Base-by-base conservation (phyloP, 2,797 vertebrate species). In the Poeciliopsis paucimaculata region DNA sequence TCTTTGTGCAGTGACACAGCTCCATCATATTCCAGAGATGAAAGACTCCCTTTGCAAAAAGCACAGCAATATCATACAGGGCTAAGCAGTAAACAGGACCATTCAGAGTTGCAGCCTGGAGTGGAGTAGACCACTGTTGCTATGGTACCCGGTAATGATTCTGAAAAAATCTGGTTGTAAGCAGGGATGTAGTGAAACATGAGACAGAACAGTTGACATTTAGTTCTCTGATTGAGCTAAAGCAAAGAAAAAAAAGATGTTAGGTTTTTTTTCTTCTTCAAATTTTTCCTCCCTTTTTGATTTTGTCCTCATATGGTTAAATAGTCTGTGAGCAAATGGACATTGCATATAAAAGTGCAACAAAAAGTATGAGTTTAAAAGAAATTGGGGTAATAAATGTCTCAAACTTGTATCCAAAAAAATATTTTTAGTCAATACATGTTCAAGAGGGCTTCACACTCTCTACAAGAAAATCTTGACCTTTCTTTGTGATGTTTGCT, bases 81-180 rank as follows among this genome's bases (percentile, higher is more conserved):
- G 62, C 60, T 79, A 5, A 18, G 26, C 1, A 45, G 72, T 90
- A 90, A 90, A 91, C 5, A 10, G 81, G 76, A 88, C 82, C 72
- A 85, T 88, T 90, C 78, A 49, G 62, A 84, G 87, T 73, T 71
- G 76, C 83, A 81, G 78, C 89, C 88, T 73, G 68, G 43, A 66
- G 60, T 78, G 79, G 60, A 85, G 85, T 53, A 34, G 66, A 2
- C 78, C 72, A 15, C 84, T 84, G 94, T 94, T 94, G 89, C 91
- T 81, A 92, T 87, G 88, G 91, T 81, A 91, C 92, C 91, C 77
- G n/a, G 70, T 80, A 49, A 88, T 90, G 62, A 83, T 76, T 68
- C 73, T 76, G 45, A 81, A 84, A 70, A 74, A 79, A 2, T 84
- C 31, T 53, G 62, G 45, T 75, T 77, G 31, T 57, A 87, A 83